Evolutionary conservation across 2,113 vertebrate genomes (phyloP).

Genomic region (Forbesichthys agassizii): DNA sequence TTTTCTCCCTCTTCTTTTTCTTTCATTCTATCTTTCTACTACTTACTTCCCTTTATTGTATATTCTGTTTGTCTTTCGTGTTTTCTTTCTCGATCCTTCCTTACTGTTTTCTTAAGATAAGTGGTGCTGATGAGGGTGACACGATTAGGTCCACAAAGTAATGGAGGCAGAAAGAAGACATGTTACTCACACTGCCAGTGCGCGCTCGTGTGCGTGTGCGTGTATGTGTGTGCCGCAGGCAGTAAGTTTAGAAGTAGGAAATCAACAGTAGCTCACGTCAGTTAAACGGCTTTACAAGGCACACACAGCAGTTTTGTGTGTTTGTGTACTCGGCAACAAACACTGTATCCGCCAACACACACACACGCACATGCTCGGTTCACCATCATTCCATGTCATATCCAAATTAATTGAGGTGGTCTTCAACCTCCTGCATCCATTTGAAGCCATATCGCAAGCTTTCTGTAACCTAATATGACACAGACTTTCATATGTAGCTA

Average conservation of each 20-base stretch:
- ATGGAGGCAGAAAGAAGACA: constrained; percentile 1
- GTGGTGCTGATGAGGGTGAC: constrained; percentile 27
- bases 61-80: neutral
- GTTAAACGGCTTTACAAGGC: constrained; percentile 19
- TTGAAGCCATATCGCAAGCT: constrained; percentile 33
- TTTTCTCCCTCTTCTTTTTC: neutral
- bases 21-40: neutral
- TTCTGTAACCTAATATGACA: constrained; percentile 17
- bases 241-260: constrained; percentile 22
- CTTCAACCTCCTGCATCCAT: constrained; percentile 29
- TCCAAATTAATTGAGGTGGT: constrained; percentile 21
- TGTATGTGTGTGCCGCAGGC: neutral
- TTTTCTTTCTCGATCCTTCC: neutral
- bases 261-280: constrained; percentile 1
- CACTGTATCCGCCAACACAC: neutral
- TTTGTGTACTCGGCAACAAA: neutral
- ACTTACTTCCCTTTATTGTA: neutral
- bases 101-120: constrained; percentile 1
- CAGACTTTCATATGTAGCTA: neutral
- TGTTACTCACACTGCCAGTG: neutral
- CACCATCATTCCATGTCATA: neutral
- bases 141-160: neutral
- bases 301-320: neutral
- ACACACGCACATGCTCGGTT: constrained; percentile 6
- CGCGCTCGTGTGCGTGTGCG: neutral